Evolutionary conservation across 2,113 vertebrate genomes (phyloP), one percentile per base, ranked within the genome.

Genomic region (Hippocampus zosterae): DNA sequence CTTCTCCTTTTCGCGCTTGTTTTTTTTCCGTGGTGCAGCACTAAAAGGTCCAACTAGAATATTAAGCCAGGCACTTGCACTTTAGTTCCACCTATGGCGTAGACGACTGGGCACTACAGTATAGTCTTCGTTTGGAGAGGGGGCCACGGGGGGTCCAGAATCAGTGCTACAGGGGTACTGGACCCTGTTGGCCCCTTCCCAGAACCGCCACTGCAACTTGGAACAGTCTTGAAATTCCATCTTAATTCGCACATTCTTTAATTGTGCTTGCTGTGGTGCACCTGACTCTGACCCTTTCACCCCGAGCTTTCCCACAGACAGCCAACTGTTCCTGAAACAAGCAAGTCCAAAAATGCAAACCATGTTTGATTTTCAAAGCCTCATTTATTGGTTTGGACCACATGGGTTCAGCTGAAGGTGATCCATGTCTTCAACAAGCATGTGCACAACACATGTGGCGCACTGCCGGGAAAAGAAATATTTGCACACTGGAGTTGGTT

Each of bases 401-500:
- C 46, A 40, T 67, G 76, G 72, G 68, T 33, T 62, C 42, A 76
- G n/a, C 5, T 53, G 65, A 70, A 75, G 77, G 66, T 44, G 75
- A 73, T 78, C 67, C 68, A 56, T 56, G 48, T 73, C 70, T 74
- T 33, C 40, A 5, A 11, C 21, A 0, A 64, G 44, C 87, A 86
- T 81, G 71, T 85, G 85, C 46, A n/a, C 65, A 21, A 21, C 78
- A 84, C 65, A 81, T 87, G 83, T 40, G 46, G 50, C 5, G 48
- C 71, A 68, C 67, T 5, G 23, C 71, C 60, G 67, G 65, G 69
- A 65, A 37, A 53, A 68, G 64, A 69, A 82, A 81, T 75, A 84
- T 85, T 76, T 84, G 81, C 78, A 62, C 77, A 66, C 69, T 65
- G 69, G 76, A 82, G 79, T 72, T 73, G 69, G 77, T 78, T 82